Base-by-base conservation (phyloP, 2,113 vertebrate genomes). In the Phyllopteryx taeniolatus region DNA sequence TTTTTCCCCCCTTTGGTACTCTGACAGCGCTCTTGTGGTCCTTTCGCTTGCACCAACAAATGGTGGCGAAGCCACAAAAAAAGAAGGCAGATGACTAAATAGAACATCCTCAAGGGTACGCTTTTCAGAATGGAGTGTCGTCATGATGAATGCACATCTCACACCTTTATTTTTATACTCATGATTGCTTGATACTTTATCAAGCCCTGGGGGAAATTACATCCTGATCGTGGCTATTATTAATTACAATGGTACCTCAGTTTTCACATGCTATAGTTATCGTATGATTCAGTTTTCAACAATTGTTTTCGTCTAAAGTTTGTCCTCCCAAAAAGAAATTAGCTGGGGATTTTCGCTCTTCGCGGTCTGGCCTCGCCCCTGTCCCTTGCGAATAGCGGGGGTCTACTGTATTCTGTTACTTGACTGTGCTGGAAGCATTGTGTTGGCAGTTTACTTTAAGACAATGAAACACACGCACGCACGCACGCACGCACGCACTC, bases 1-100 rank as follows among this genome's bases (percentile, higher is more conserved):
- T 63, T 61, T 71, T 78, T 63, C 47, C 51, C 51, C 19, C 59
- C 31, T 20, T 81, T 79, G 80, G 46, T 75, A 44, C 79, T 73
- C 75, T 85, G 90, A 89, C 86, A 83, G 80, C 80, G 90, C 91
- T 91, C 89, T 75, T 86, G 89, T 91, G 89, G 84, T 90, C 86
- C 83, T 79, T 64, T 80, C 80, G 84, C 87, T 90, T 85, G 88
- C 86, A 84, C 82, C 44, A 90, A 86, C 79, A 89, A 86, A 83
- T 78, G 60, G 76, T 56, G 79, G 73, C 77, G 79, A 86, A 85
- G 78, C 73, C 80, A 57, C 74, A 86, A 87, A 79, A 79, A 86
- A 78, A 79, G 59, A 86, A 83, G 61, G 73, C 71, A 67, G 53
- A 82, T 76, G 73, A 74, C 57, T 82, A 87, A 79, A 82, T 67